Evolutionary conservation across 2,797 vertebrate species (phyloP).

Genomic region (Protonibea diacanthus): DNA sequence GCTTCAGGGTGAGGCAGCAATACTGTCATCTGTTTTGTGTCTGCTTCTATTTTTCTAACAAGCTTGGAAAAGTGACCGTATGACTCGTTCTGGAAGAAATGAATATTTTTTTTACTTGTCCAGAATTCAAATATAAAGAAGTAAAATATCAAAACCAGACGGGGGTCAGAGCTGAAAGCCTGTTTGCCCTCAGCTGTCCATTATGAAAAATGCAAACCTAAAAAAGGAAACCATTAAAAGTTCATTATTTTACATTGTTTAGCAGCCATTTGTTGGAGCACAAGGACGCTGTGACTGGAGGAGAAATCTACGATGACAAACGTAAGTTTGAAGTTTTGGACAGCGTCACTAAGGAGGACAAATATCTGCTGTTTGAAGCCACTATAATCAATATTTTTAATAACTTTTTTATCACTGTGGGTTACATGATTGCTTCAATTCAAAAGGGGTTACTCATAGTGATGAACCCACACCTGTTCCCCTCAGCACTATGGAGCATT

Average conservation of each 20-base stretch:
- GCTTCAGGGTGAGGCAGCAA: not conserved
- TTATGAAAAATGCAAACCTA: not conserved
- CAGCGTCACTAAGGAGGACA: not conserved
- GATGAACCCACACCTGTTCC: too few species aligned
- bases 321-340: too few species aligned
- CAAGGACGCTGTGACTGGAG: not conserved
- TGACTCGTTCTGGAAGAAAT: not conserved
- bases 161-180: not conserved
- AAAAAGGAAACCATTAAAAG: not conserved
- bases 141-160: not conserved
- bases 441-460: too few species aligned
- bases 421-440: not conserved
- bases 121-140: not conserved
- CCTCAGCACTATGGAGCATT: too few species aligned
- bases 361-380: not conserved
- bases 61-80: not conserved
- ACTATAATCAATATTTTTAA: not conserved
- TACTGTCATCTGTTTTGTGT: not conserved
- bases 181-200: not conserved
- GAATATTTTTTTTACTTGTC: too few species aligned
- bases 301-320: not conserved
- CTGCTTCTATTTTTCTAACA: not conserved
- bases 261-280: not conserved
- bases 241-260: not conserved
- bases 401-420: not conserved